Evolutionary conservation across 2,797 vertebrate genomes (phyloP).

Genomic region (Chelon labrosus): DNA sequence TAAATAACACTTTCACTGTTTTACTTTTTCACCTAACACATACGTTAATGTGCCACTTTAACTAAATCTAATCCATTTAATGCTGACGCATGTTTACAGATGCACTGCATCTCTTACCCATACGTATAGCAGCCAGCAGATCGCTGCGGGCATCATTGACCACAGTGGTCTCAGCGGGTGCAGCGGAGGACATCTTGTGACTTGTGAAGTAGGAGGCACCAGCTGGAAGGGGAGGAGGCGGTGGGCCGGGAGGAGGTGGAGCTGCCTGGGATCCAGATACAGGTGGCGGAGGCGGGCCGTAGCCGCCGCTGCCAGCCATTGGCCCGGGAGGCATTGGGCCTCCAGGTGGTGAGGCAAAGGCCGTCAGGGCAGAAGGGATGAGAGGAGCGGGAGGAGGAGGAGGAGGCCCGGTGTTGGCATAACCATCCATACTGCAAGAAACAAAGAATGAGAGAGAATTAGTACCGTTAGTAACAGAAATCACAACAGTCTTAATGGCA

Average conservation of each 20-base stretch:
- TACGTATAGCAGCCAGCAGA: conserved; percentile 96
- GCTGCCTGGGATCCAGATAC: conserved; percentile 84
- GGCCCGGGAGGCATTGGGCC: conserved; percentile 84
- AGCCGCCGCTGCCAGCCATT: conserved; percentile 77
- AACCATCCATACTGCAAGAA: conserved; percentile 81
- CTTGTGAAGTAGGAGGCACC: conserved; percentile 80
- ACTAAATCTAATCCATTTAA: no score
- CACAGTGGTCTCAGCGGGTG: conserved; percentile 84
- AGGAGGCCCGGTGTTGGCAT: conserved; percentile 81
- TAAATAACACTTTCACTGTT: no score
- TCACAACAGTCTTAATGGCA: background rate
- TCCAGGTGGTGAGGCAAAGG: conserved; percentile 93
- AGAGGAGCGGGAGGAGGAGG: conserved; percentile 82
- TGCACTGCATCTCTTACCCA: conserved; percentile 86
- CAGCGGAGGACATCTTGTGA: conserved; percentile 88
- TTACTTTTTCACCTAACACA: no score
- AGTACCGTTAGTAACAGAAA: conserved; percentile 1
- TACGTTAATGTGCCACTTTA: no score
- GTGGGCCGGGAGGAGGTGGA: conserved; percentile 91
- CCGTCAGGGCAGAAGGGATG: conserved; percentile 96
- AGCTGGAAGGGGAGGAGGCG: conserved; percentile 89
- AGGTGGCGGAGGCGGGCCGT: conserved; percentile 85
- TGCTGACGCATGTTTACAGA: background rate
- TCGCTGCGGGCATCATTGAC: conserved; percentile 94
- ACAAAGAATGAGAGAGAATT: conserved; percentile 11